Percentiles rank a stretch among this genome's conserved stretches.
These are phyloP conservation scores for Drosophila kurseongensis DNA, from an alignment of 1,140 invertebrate species.

Conservation along the genomic window DNA sequence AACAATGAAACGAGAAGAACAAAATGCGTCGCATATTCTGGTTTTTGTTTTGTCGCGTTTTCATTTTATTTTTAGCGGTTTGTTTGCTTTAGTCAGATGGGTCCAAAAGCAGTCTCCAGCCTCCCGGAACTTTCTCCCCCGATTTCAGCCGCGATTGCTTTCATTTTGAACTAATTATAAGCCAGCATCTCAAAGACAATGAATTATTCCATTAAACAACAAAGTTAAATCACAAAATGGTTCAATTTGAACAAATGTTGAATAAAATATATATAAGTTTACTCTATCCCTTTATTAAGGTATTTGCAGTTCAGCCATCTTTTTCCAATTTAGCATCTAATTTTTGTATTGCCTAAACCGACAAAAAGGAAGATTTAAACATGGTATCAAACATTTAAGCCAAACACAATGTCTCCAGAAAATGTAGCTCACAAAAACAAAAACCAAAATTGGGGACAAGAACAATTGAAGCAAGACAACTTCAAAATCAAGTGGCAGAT, in stretches of 20 bases:
- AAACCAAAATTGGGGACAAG: not conserved
- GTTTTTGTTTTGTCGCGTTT: slow-evolving; percentile 20
- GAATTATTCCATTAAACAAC: not conserved
- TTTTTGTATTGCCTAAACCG: not conserved
- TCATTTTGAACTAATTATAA: slow-evolving; percentile 16
- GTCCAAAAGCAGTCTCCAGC: not conserved
- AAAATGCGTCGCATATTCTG: slow-evolving; percentile 53
- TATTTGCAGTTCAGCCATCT: too few relatives aligned
- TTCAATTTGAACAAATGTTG: too few relatives aligned
- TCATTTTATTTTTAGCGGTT: slow-evolving; percentile 39
- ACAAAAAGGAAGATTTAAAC: not conserved
- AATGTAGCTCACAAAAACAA: not conserved
- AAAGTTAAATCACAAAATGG: too few relatives aligned
- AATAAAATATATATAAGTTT: too few relatives aligned
- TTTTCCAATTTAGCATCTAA: not conserved
- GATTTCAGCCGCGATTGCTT: not conserved
- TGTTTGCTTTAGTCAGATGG: slow-evolving; percentile 32
- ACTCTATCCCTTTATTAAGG: too few relatives aligned
- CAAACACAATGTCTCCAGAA: not conserved
- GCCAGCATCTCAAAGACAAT: not conserved
- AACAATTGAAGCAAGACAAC: slow-evolving; percentile 16
- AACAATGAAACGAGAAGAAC: slow-evolving; percentile 49
- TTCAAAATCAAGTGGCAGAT: slow-evolving; percentile 29
- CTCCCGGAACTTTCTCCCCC: not conserved
- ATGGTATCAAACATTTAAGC: not conserved